A percentile compares a stretch with the other conserved stretches of the same genome.
phyloP scores from a whole-genome alignment of 2,113 vertebrate genomes.

The Cairina moschata region DNA sequence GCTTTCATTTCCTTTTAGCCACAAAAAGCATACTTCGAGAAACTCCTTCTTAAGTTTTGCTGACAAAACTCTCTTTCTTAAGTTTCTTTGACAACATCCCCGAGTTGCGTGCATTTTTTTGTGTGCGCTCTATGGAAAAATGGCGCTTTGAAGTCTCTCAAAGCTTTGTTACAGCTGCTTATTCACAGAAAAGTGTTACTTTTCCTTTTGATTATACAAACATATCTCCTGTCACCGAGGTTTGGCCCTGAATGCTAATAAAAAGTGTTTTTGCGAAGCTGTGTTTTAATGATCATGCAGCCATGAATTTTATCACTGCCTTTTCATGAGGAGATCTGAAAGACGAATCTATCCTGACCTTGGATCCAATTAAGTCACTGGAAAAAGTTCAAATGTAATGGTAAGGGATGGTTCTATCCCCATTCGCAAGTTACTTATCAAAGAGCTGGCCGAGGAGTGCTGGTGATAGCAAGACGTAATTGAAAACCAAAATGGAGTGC shows the following conservation, averaged over 20 bases:
- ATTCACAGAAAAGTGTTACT: not conserved
- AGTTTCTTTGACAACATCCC: not conserved
- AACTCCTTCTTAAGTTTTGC: not conserved
- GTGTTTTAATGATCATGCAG: not conserved
- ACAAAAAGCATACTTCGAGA: not conserved
- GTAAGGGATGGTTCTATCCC: not conserved
- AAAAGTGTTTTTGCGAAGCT: not conserved
- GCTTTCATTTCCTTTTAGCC: not conserved
- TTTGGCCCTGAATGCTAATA: not conserved
- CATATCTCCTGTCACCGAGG: not conserved
- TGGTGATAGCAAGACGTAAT: not conserved
- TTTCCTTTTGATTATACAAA: not conserved
- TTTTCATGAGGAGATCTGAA: not conserved
- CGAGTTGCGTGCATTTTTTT: rapidly evolving
- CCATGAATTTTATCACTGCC: not conserved
- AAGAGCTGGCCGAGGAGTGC: not conserved
- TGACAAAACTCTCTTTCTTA: not conserved
- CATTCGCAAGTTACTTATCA: not conserved
- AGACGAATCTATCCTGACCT: not conserved
- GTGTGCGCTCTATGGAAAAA: not conserved
- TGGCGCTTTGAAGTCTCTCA: not conserved
- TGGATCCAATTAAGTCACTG: not conserved
- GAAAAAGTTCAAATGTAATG: not conserved
- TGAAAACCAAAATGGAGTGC: not conserved
- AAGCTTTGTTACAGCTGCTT: not conserved